Conservation (phyloP, 2,113 vertebrate species). For the Stegostoma tigrinum region DNA sequence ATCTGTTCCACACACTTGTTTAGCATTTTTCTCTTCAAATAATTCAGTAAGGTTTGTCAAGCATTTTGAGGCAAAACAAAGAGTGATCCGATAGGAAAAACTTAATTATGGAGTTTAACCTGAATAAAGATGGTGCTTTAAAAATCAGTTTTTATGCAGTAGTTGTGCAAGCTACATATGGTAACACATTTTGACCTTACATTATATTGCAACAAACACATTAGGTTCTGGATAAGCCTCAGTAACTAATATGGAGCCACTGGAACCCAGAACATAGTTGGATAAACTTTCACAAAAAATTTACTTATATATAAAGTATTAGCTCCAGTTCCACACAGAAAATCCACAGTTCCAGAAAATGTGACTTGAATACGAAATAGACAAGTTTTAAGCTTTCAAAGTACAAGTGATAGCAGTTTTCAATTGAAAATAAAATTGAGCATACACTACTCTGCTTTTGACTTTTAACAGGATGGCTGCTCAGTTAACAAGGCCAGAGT, state of each 20-base stretch:
- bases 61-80: not conserved
- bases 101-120: not conserved
- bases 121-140: not conserved
- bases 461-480: too few species aligned
- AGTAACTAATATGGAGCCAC: not conserved
- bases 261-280: not conserved
- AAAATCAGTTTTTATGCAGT: not conserved
- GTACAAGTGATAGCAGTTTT: not conserved
- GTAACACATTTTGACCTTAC: not conserved
- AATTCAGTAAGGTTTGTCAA: not conserved
- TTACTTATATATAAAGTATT: not conserved
- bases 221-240: not conserved
- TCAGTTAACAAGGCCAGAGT: too few species aligned
- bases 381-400: not conserved
- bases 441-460: not conserved
- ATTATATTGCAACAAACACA: not conserved
- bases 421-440: not conserved
- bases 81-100: not conserved
- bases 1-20: too few species aligned
- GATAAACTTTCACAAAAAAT: too few species aligned
- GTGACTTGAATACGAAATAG: not conserved
- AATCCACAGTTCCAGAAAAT: not conserved
- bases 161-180: not conserved
- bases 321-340: not conserved
- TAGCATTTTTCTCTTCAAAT: not conserved